Evolutionary conservation across 2,113 vertebrate genomes (phyloP).

Genomic region (Dipodomys spectabilis): DNA sequence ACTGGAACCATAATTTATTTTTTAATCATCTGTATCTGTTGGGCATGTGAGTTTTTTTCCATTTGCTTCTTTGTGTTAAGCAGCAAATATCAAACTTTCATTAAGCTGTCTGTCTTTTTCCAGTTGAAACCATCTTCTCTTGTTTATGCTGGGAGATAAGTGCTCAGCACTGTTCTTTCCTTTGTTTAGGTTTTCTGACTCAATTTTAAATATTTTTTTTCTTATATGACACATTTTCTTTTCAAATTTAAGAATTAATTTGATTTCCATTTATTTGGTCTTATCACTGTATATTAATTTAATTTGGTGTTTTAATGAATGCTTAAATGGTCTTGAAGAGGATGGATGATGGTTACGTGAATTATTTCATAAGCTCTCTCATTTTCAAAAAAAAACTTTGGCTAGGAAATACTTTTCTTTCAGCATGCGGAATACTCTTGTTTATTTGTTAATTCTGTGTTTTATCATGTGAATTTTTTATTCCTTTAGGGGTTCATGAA

Average conservation of each 20-base stretch:
- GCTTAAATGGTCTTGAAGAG: background rate
- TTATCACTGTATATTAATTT: background rate
- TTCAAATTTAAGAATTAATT: constrained; percentile 15
- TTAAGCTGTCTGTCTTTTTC: background rate
- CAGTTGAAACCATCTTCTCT: background rate
- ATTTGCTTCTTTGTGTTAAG: background rate
- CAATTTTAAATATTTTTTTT: background rate
- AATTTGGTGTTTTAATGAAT: background rate
- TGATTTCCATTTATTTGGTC: constrained; percentile 10
- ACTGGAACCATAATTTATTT: background rate
- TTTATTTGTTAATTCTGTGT: background rate
- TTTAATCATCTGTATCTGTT: background rate
- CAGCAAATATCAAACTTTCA: background rate
- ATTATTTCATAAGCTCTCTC: background rate
- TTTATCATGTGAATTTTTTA: constrained; percentile 27
- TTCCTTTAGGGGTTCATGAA: constrained; percentile 5
- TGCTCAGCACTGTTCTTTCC: background rate
- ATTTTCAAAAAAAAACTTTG: background rate
- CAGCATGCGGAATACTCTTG: background rate
- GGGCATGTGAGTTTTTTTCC: background rate
- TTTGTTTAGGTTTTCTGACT: background rate
- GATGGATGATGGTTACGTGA: background rate
- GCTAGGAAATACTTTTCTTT: background rate
- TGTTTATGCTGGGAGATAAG: background rate
- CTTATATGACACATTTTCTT: background rate